Base-by-base conservation (phyloP, 2,113 vertebrate genomes). In the Dendropsophus ebraccatus region DNA sequence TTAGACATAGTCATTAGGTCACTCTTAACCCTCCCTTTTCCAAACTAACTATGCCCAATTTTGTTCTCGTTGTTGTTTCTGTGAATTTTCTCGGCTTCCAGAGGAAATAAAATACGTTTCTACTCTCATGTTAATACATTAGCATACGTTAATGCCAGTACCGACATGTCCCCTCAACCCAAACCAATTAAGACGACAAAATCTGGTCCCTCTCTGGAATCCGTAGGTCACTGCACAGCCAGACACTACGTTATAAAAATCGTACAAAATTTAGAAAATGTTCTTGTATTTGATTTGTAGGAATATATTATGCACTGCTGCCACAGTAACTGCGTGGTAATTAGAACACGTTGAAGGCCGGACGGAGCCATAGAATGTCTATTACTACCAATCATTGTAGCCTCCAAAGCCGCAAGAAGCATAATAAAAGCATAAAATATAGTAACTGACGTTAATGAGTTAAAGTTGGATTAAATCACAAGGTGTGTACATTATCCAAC, bases 391-490 rank as follows among this genome's bases (percentile, higher is more conserved):
- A 35, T 79, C 54, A 60, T 45, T 35, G 21, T 4, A 32, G 11
- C 37, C 32, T 28, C 77, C 6, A 62, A 62, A 45, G 47, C n/a
- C 45, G 41, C 10, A 50, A 47, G 37, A 16, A 79, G 35, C 21
- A 13, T 13, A 54, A 80, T 58, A 45, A 80, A n/a, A 25, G 28
- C 74, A 4, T 16, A 77, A 77, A 30, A 28, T 28, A 80, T 80
- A 80, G 60, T 80, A 62, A 80, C 54, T 45, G 77, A 62, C 58
- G 35, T 16, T 80, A 80, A 80, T 62, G 54, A 80, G 77, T 80
- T 80, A 58, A 60, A 79, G 17, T 60, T 37, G 76, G 12, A 79
- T 77, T 77, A 77, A 77, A 54, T 54, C 47, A 52, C 74, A 77
- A 54, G 74, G 13, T 79, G 76, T 37, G 76, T 21, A 60, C 32